Base-by-base conservation (phyloP, 2,888 invertebrate genomes). In the Acanthosoma haemorrhoidale region DNA sequence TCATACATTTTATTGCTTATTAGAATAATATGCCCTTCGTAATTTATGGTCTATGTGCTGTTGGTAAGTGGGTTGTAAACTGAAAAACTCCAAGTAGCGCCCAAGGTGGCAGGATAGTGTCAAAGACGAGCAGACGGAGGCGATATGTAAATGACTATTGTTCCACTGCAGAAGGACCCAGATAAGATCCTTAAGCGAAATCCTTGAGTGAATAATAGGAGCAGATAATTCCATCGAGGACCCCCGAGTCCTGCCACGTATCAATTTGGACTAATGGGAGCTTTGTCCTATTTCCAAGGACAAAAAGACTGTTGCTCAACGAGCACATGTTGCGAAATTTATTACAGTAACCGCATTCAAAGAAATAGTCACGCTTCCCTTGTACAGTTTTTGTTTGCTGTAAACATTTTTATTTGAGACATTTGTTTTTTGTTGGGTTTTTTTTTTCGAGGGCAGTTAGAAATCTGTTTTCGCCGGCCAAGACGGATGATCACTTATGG, bases 281-380 rank as follows among this genome's bases (percentile, higher is more conserved):
- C 41, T 64, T 64, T 64, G 64, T 64, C 64, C 64, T 64, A 64
- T 64, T 64, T 41, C 39, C 6, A 41, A 64, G 39, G 64, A 64
- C 64, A 41, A 29, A 41, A 64, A 64, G 64, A n/a, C 59, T 34
- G 21, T 64, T 64, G 64, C 64, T 41, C 31, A 64, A 57, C 57
- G 8, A 21, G 18, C 29, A 15, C 11, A 11, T 29, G 25, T 41
- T 64, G 41, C 13, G 41, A 41, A 64, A 64, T 41, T 64, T 64
- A 41, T 41, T 21, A 29, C 21, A 29, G n/a, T n/a, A n/a, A n/a
- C n/a, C n/a, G 32, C 16, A n/a, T 9, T 29, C 31, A 59, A 59
- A 32, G 34, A 59, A 59, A 32, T 32, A 34, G 34, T 34, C 59
- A 59, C 31, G 16, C 59, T 34, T 59, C 59, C 31, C 59, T 59